Conservation (phyloP, 1,140 invertebrate genomes). For the Odontomachus brunneus region DNA sequence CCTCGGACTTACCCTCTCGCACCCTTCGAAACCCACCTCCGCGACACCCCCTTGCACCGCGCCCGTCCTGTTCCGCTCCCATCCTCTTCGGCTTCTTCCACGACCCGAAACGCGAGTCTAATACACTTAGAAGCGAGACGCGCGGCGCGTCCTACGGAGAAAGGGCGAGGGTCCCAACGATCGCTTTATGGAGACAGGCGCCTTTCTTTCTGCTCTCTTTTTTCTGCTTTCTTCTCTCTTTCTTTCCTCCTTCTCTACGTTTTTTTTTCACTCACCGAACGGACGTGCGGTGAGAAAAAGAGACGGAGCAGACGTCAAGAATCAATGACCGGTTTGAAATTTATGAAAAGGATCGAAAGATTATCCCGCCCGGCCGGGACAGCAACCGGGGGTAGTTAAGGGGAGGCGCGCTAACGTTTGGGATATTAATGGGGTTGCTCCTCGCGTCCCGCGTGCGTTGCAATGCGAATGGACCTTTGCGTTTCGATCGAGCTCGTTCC, state of each 20-base stretch:
- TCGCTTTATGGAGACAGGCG: conserved; percentile 71
- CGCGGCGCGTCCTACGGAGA: conserved; percentile 71
- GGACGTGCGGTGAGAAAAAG: too few relatives aligned
- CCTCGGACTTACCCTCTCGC: conserved; percentile 72
- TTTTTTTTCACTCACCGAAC: conserved; percentile 58
- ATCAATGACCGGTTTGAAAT: conserved; percentile 71
- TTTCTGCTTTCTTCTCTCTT: conserved; percentile 27
- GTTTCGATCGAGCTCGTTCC: conserved; percentile 10
- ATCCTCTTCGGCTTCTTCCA: conserved; percentile 69
- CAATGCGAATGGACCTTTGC: background rate
- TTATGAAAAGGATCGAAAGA: conserved; percentile 64
- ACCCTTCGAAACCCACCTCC: conserved; percentile 68
- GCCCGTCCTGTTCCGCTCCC: background rate
- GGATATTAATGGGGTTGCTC: conserved; percentile 34
- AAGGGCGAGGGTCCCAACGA: conserved; percentile 64
- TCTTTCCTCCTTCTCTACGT: conserved; percentile 18
- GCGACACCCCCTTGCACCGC: conserved; percentile 56
- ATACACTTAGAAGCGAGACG: conserved; percentile 80
- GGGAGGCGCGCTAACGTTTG: conserved; percentile 15
- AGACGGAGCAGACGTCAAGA: conserved; percentile 28
- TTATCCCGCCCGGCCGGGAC: conserved; percentile 51
- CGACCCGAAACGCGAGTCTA: conserved; percentile 77
- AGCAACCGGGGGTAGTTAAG: conserved; percentile 1
- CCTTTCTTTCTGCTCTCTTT: conserved; percentile 59
- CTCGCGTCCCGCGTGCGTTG: background rate